These are phyloP conservation scores for Gymnosoma rotundatum DNA, from an alignment of 2,888 invertebrate genomes.

Conservation along the genomic window DNA sequence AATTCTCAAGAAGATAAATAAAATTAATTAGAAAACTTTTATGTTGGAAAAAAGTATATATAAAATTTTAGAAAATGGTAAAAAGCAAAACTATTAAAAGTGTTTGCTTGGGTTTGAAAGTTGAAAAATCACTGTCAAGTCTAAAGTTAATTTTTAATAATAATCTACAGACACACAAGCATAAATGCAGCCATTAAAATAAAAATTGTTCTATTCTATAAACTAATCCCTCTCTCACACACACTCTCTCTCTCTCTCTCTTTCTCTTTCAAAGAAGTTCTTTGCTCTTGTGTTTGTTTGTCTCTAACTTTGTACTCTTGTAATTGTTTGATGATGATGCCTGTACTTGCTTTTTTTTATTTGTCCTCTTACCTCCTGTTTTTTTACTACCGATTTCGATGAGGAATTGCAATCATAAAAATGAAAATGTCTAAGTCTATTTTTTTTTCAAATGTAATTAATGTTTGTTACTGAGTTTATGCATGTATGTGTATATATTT, in stretches of 20 bases:
- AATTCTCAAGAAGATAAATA: conserved; percentile 15
- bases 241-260: background rate
- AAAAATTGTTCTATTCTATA: background rate
- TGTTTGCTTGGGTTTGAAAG: conserved; percentile 63
- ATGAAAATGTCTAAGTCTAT: too few species aligned
- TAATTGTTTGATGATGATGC: background rate
- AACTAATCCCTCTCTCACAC: too few species aligned
- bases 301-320: background rate
- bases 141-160: conserved; percentile 66
- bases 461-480: background rate
- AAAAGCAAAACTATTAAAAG: conserved; percentile 25
- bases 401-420: too few species aligned
- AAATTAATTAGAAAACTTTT: conserved; percentile 51
- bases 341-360: background rate
- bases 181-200: background rate
- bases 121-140: conserved; percentile 75
- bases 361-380: conserved; percentile 3
- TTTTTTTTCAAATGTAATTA: too few species aligned
- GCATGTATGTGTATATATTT: conserved; percentile 14
- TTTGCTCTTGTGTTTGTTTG: background rate
- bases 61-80: background rate
- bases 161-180: conserved; percentile 2
- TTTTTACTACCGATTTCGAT: too few species aligned
- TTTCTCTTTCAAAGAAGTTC: background rate
- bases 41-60: background rate